Conservation (phyloP, 2,797 vertebrate species). For the Gallirallus australis region DNA sequence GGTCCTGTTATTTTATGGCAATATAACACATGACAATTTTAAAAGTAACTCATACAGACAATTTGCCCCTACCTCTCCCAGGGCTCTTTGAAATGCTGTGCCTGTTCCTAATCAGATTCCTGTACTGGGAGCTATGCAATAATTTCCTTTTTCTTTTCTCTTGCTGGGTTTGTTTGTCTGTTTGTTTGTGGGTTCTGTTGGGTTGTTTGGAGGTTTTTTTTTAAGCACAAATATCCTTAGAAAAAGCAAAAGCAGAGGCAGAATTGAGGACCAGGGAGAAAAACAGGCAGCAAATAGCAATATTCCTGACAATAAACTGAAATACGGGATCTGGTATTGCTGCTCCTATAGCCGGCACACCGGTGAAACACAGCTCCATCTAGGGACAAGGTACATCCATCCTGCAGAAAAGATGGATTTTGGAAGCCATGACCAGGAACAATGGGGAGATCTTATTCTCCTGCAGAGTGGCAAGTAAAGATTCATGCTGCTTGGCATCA, state of each 20-base stretch:
- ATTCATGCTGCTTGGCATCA: slow-evolving; percentile 42
- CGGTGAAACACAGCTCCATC: slow-evolving; percentile 33
- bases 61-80: slow-evolving; percentile 10
- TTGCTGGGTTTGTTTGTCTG: too few species aligned
- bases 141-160: neutral
- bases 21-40: slow-evolving; percentile 47
- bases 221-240: neutral
- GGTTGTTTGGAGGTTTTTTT: too few species aligned
- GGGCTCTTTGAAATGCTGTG: slow-evolving; percentile 25
- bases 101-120: slow-evolving; percentile 61
- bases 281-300: neutral
- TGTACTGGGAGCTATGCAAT: neutral
- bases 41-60: slow-evolving; percentile 19
- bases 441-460: neutral
- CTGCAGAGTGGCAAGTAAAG: slow-evolving; percentile 35
- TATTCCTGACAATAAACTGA: neutral
- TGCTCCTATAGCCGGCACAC: neutral
- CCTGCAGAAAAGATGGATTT: neutral
- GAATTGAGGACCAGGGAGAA: neutral
- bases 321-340: neutral
- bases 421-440: neutral
- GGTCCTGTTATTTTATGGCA: slow-evolving; percentile 29
- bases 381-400: slow-evolving; percentile 29
- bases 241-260: neutral
- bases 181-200: too few species aligned